Conservation (phyloP, 2,797 vertebrate species). For the Coreius guichenoti region DNA sequence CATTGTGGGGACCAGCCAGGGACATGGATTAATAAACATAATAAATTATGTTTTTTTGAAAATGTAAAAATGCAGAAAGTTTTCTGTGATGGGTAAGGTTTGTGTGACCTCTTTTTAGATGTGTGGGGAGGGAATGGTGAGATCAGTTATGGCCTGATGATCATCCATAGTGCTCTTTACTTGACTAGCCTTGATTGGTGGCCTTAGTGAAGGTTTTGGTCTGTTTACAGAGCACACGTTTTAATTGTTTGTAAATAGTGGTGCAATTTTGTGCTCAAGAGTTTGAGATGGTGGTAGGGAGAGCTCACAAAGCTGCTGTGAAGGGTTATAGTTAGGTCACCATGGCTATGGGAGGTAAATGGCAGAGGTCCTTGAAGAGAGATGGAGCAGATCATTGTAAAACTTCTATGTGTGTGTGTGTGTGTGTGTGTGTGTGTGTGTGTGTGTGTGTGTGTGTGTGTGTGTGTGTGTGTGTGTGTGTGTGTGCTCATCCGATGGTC, state of each 20-base stretch:
- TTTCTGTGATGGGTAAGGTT: no score
- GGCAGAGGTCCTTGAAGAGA: constrained; percentile 15
- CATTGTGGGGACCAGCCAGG: no score
- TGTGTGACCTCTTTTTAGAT: neutral
- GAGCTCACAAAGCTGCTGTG: neutral
- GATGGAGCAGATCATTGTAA: constrained; percentile 17
- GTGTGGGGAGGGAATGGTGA: neutral
- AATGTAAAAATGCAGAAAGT: no score
- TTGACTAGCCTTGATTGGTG: neutral
- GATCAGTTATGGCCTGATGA: neutral
- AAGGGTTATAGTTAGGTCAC: constrained; percentile 31
- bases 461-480: neutral
- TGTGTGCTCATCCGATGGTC: constrained; percentile 6
- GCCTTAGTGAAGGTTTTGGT: constrained; percentile 5
- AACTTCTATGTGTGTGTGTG: neutral
- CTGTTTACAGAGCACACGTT: constrained; percentile 11
- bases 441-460: neutral
- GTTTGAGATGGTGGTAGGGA: neutral
- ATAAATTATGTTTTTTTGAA: no score
- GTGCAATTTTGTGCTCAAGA: neutral
- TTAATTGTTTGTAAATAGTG: constrained; percentile 31
- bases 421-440: no score
- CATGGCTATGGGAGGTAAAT: constrained; percentile 37
- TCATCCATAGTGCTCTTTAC: neutral
- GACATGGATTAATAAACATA: no score